A percentile compares a stretch with the other conserved stretches of the same genome.
Evolutionary conservation across 2,888 invertebrate genomes (phyloP).

Genomic region (Acleris sparsana): DNA sequence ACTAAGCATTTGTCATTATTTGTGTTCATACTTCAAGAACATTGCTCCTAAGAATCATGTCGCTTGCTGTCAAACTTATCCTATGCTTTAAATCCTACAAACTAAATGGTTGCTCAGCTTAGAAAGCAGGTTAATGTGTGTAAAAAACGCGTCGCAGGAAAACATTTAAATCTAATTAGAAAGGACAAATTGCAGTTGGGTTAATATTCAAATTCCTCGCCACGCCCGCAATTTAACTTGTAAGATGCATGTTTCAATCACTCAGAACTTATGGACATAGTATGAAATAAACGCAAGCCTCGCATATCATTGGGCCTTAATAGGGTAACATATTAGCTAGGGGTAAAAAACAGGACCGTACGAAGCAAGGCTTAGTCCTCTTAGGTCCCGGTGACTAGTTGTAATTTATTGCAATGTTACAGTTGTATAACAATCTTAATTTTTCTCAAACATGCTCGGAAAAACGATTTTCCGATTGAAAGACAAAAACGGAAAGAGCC

Average conservation of each 20-base stretch:
- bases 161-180: conserved; percentile 39
- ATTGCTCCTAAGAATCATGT: too few species aligned
- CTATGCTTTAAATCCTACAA: too few species aligned
- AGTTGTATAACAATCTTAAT: too few species aligned
- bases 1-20: too few species aligned
- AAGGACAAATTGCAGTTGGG: conserved; percentile 44
- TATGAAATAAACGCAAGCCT: conserved; percentile 66
- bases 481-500: too few species aligned
- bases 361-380: conserved; percentile 44
- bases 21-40: too few species aligned
- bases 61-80: too few species aligned
- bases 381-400: conserved; percentile 19
- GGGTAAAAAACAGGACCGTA: conserved; percentile 58
- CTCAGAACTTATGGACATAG: conserved; percentile 60
- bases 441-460: too few species aligned
- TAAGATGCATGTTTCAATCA: conserved; percentile 72
- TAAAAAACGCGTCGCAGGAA: conserved; percentile 7
- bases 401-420: background rate
- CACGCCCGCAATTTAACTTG: conserved; percentile 45
- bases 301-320: conserved; percentile 56
- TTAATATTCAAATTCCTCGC: conserved; percentile 48
- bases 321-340: conserved; percentile 67
- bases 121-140: background rate
- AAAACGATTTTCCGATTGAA: too few species aligned
- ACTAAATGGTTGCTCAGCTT: too few species aligned